Evolutionary conservation across 2,888 invertebrate species (phyloP), one percentile per base, ranked within the genome.

Genomic region (Acleris emargana): DNA sequence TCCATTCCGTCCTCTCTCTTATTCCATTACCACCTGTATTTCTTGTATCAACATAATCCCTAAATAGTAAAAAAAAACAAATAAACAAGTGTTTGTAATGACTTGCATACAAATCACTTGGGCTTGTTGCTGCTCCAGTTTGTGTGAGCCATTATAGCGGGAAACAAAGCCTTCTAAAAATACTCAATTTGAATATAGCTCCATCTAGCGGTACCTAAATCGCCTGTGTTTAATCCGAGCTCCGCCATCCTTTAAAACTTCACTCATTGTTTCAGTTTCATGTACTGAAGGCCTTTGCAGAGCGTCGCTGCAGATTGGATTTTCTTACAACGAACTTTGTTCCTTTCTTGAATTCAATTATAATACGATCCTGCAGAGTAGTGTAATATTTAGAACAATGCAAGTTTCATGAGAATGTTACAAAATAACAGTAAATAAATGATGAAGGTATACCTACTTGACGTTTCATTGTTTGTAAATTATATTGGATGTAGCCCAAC

Each of bases 201-300:
- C 74, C 80, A 80, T 75, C 79, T 76, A 75, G 77, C 53, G 67
- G 69, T 84, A 84, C 38, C n/a, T 54, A 16, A 84, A 83, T 78
- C 79, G 71, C 66, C 70, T 76, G 72, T 73, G 80, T 83, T 83
- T 83, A 83, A 58, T 83, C 82, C 81, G 72, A 72, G 72, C 77
- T 76, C 80, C 76, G 76, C 77, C 69, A 78, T 79, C 80, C 82
- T 82, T 83, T 86, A 81, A 84, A 89, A 89, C 84, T 89, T 87
- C 84, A 82, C 84, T 86, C 86, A 89, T 88, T 88, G 87, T 87
- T 86, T 84, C 81, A 83, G 81, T 81, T 77, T 80, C 78, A 74
- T 79, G 84, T 83, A 85, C 84, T 76, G 78, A 76, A 71, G 42
- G 68, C 68, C 70, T 64, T 62, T 61, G 59, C 67, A 49, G 57